phyloP scores from a whole-genome alignment of 1,140 invertebrate genomes.

The Tyrophagus putrescentiae region DNA sequence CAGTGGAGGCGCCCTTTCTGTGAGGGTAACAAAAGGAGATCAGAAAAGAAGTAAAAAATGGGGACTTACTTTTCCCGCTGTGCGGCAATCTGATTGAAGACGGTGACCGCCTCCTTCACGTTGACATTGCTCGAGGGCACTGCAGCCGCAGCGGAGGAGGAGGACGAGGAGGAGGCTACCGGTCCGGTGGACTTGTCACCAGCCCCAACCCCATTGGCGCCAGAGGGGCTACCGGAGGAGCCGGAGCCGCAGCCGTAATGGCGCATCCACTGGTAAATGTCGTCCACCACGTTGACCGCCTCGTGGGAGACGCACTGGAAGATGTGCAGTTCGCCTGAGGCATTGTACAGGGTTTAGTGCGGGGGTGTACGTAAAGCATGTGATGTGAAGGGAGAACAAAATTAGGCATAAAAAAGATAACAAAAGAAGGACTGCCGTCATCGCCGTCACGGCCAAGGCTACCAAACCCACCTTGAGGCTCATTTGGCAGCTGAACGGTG shows the following conservation, averaged over 20 bases:
- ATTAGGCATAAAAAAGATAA: background rate
- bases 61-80: conserved; percentile 29
- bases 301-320: conserved; percentile 56
- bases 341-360: conserved; percentile 33
- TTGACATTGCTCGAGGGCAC: conserved; percentile 37
- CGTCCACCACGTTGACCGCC: conserved; percentile 71
- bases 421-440: too few relatives aligned
- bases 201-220: conserved; percentile 14
- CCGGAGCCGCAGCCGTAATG: conserved; percentile 34
- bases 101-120: conserved; percentile 43
- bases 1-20: conserved; percentile 8
- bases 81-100: conserved; percentile 39
- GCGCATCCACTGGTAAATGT: conserved; percentile 58
- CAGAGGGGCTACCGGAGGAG: conserved; percentile 34
- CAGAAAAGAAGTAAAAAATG: conserved; percentile 7
- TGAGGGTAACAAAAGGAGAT: too few relatives aligned
- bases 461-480: conserved; percentile 21
- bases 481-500: conserved; percentile 47
- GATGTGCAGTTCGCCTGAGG: conserved; percentile 86
- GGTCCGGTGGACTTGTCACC: background rate
- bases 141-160: background rate
- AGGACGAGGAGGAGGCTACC: background rate
- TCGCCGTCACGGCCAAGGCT: background rate
- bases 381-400: background rate
- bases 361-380: background rate